A percentile compares a stretch with the other conserved stretches of the same genome.
Conservation (phyloP, 2,797 vertebrate species). For the Gymnothorax javanicus region DNA sequence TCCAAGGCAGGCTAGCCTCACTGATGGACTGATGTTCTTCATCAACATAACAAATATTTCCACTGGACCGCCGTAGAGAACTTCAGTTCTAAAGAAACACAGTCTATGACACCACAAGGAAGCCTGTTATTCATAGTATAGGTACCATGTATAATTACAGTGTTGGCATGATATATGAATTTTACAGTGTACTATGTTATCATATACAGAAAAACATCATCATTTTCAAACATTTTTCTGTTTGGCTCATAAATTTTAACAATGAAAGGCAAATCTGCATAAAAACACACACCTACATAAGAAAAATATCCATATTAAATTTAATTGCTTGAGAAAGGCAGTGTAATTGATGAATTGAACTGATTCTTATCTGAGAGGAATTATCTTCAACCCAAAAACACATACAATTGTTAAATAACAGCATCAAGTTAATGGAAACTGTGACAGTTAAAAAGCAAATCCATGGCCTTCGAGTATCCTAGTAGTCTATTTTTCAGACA, state of each 20-base stretch:
- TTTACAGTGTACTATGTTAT: not conserved
- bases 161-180: constrained; percentile 1
- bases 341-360: constrained; percentile 22
- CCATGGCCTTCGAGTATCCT: not conserved
- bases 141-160: not conserved
- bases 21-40: not conserved
- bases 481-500: not conserved
- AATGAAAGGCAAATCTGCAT: constrained; percentile 27
- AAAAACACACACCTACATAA: not conserved
- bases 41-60: not conserved
- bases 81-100: not conserved
- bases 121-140: constrained; percentile 21
- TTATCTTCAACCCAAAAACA: constrained; percentile 6
- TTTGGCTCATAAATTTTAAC: constrained; percentile 22
- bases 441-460: not conserved
- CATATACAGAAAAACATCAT: not conserved
- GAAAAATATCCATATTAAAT: constrained; percentile 27
- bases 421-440: not conserved
- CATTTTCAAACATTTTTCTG: constrained; percentile 16
- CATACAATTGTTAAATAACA: constrained; percentile 7
- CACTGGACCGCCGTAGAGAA: not conserved
- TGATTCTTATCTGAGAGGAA: not conserved
- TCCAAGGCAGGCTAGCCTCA: constrained; percentile 19
- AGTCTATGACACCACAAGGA: constrained; percentile 18
- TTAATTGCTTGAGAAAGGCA: constrained; percentile 28